Evolutionary conservation across 2,797 vertebrate genomes (phyloP), one percentile per base, ranked within the genome.

Genomic region (Sebastes ruberrimus): DNA sequence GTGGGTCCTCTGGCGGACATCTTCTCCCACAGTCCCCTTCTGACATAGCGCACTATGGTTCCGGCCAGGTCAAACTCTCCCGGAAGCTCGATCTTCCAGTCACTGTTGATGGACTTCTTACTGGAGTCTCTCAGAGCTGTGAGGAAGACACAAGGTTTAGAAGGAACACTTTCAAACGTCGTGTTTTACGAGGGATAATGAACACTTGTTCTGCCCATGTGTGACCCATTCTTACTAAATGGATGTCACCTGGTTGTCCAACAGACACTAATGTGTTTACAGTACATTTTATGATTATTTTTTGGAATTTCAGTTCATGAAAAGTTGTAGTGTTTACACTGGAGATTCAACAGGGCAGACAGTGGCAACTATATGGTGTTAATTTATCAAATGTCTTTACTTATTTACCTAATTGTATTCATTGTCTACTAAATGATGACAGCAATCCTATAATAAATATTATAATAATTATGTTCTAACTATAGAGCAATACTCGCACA

Each of bases 71-170:
- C 96, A 91, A 99, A 99, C 89, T 99, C 98, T 80, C 98, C 98
- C 0, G 98, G 98, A 86, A 99, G 97, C 90, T 99, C 98, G 61
- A 99, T 99, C 95, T 99, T 99, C 98, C 98, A 99, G 93, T 99
- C 97, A 2, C 95, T 99, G 94, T 99, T 99, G 95, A 99, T 99
- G 93, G 98, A 99, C 92, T 95, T 96, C 93, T 97, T 97, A 83
- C 95, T 94, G 72, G 97, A 97, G 94, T 99, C 98, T 93, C 97
- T 98, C 88, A 99, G 94, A 81, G 98, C 98, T 99, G 88, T n/a
- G 76, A 86, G 38, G 28, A 65, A 18, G 60, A 81, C 6, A 76
- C 3, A 66, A 57, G 28, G 38, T 77, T 77, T 2, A 74, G 27
- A 63, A 1, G 7, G 4, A n/a, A 73, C 42, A 65, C 25, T 28